These are phyloP conservation scores for Lepidothrix coronata DNA, from an alignment of 2,113 vertebrate species.

Conservation along the genomic window DNA sequence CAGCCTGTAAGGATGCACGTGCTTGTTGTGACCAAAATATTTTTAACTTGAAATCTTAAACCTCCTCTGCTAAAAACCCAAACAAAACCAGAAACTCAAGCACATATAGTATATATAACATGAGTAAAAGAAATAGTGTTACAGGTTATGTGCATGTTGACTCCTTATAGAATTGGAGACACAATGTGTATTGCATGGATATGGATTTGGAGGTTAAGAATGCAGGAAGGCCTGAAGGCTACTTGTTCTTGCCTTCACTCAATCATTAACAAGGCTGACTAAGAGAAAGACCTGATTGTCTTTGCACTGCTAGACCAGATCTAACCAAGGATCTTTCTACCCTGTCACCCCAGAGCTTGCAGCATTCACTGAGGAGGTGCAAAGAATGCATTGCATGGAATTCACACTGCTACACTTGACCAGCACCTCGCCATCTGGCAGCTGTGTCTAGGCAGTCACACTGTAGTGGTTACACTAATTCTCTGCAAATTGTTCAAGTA, in stretches of 20 bases:
- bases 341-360: background rate
- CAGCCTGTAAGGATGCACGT: background rate
- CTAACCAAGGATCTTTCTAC: background rate
- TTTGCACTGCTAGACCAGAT: background rate
- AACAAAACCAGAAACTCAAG: background rate
- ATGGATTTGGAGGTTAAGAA: background rate
- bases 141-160: background rate
- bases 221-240: background rate
- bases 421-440: rapidly evolving
- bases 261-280: background rate
- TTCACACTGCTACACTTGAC: rapidly evolving
- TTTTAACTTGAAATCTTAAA: background rate
- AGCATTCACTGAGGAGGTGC: background rate
- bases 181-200: background rate
- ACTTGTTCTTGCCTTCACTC: background rate
- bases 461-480: background rate
- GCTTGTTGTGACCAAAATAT: background rate
- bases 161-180: background rate
- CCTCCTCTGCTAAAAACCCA: background rate
- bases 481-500: background rate
- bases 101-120: background rate
- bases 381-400: background rate
- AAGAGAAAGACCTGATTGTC: background rate
- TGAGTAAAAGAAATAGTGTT: background rate
- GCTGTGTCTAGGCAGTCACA: too few species aligned